Base-by-base conservation (phyloP, 2,888 invertebrate genomes). In the Andrena hattorfiana region DNA sequence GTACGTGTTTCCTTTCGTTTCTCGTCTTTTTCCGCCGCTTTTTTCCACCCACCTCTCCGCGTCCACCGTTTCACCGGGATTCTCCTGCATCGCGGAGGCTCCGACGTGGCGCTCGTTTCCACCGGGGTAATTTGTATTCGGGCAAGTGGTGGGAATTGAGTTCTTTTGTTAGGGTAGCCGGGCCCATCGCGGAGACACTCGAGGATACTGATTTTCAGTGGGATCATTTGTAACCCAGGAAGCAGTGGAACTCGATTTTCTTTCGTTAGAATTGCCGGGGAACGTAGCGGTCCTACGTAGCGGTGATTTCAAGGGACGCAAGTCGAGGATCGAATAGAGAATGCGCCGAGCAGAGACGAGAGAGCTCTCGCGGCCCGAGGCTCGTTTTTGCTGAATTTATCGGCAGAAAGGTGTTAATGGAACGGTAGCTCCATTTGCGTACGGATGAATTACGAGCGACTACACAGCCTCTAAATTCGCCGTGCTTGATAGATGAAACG, bases 401-500 rank as follows among this genome's bases (percentile, higher is more conserved):
- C 30, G 56, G 56, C 42, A 49, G 78, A 72, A 72, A 81, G 72
- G 81, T 81, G 81, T 63, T 81, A 80, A 81, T 73, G 68, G 49
- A 13, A 51, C 81, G 73, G 81, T 81, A 81, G 81, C 81, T 42
- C 64, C 51, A 81, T 81, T 81, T 60, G 69, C 81, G 68, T 69
- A 70, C 60, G 69, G 81, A 81, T 81, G 73, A 81, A 56, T 81
- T 69, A 81, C 48, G 66, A 42, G 32, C 56, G 10, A 42, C 51
- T 72, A 81, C 59, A 54, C 72, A 16, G 72, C 81, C 49, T 68
- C 68, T 81, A 81, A 81, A 81, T 81, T 81, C 54, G 72, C 75
- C 62, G 30, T 48, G 72, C 10, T 56, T 80, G 81, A 81, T 81
- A 68, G 74, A 82, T 82, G 74, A 56, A 82, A 66, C 81, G 81